phyloP scores from a whole-genome alignment of 2,113 vertebrate species.

The Romanogobio albipinnatus region DNA sequence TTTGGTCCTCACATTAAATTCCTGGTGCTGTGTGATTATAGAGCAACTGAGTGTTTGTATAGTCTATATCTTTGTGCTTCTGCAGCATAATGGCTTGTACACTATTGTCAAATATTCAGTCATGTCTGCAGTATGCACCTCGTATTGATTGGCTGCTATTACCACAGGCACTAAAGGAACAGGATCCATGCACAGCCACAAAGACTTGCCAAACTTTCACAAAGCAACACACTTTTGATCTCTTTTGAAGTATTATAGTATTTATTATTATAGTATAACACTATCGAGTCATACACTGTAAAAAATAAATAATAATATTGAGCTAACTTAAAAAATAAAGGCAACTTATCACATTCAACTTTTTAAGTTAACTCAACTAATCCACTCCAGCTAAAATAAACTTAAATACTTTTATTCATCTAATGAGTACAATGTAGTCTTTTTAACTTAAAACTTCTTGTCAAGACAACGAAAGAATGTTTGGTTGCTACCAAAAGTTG shows the following conservation, averaged over 20 bases:
- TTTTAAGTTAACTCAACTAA: too few species aligned
- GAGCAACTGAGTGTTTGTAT: background rate
- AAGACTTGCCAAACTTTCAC: constrained; percentile 9
- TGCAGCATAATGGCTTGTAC: constrained; percentile 11
- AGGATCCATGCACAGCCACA: constrained; percentile 12
- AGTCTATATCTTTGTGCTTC: constrained; percentile 1
- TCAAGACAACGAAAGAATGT: too few species aligned
- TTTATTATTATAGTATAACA: background rate
- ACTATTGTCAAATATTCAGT: constrained; percentile 22
- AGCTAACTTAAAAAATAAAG: too few species aligned
- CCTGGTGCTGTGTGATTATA: background rate
- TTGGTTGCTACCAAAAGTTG: too few species aligned
- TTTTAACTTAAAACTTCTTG: too few species aligned
- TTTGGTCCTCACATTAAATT: constrained; percentile 21
- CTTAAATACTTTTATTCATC: too few species aligned
- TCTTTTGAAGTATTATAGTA: background rate
- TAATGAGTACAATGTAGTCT: too few species aligned
- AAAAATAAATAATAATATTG: too few species aligned
- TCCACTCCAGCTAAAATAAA: too few species aligned
- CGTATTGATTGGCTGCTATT: constrained; percentile 17
- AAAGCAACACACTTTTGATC: constrained; percentile 14
- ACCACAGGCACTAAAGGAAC: constrained; percentile 11
- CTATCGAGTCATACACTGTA: background rate
- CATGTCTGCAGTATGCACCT: background rate
- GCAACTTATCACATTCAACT: too few species aligned